These are phyloP conservation scores for Huso huso DNA, from an alignment of 2,797 vertebrate genomes.

Conservation along the genomic window DNA sequence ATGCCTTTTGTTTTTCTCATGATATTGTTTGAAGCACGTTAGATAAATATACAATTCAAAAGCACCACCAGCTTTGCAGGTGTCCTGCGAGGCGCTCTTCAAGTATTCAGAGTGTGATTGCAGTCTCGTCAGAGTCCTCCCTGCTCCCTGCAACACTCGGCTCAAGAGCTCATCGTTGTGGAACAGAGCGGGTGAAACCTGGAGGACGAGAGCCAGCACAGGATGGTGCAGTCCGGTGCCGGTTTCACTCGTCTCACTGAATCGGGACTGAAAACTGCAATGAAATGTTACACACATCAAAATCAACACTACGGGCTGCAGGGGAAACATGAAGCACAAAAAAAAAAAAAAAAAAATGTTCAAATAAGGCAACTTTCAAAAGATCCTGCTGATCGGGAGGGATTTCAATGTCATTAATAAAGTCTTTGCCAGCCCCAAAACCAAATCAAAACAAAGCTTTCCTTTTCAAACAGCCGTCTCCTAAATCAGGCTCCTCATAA, in stretches of 20 bases:
- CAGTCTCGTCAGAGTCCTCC: neutral
- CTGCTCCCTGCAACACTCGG: neutral
- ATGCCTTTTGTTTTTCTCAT: neutral
- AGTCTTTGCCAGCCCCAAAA: slow-evolving; percentile 10
- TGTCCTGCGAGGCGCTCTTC: slow-evolving; percentile 35
- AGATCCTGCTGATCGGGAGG: slow-evolving; percentile 39
- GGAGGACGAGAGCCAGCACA: slow-evolving; percentile 47
- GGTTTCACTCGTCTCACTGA: neutral
- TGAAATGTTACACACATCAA: slow-evolving; percentile 45
- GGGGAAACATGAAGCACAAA: slow-evolving; percentile 45
- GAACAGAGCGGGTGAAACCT: slow-evolving; percentile 50
- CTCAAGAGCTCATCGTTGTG: slow-evolving; percentile 24
- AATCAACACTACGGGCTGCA: slow-evolving; percentile 34
- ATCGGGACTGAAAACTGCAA: slow-evolving; percentile 19
- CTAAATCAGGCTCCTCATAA: slow-evolving; percentile 25
- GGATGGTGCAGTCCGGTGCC: slow-evolving; percentile 4
- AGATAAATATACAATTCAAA: slow-evolving; percentile 1
- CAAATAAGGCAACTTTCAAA: slow-evolving; percentile 68
- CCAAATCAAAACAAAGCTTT: slow-evolving; percentile 16
- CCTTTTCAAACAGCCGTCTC: slow-evolving; percentile 18
- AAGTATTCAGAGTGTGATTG: slow-evolving; percentile 49
- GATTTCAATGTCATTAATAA: slow-evolving; percentile 24
- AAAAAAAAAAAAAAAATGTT: slow-evolving; percentile 35
- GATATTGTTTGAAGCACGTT: slow-evolving; percentile 1
- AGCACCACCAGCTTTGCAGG: slow-evolving; percentile 25